Evolutionary conservation across 2,888 invertebrate species (phyloP).

Genomic region (Drosophila koepferae): DNA sequence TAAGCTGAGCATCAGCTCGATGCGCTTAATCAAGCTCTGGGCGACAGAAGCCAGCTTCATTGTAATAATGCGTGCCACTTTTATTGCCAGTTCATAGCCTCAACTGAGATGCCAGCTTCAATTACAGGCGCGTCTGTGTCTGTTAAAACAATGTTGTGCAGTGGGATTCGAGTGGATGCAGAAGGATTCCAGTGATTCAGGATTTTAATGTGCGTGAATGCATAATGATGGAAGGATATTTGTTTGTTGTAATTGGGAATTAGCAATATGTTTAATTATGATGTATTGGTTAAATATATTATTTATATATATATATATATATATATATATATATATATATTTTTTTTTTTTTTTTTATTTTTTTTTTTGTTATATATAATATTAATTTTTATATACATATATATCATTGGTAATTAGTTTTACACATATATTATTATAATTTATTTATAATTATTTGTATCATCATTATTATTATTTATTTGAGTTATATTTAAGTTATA

Average conservation of each 20-base stretch:
- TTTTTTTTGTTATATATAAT: background rate
- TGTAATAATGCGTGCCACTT: background rate
- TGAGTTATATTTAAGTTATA: no score
- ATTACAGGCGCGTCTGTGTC: background rate
- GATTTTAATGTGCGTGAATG: background rate
- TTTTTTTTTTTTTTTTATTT: background rate
- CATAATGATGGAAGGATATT: background rate
- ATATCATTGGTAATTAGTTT: no score
- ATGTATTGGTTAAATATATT: no score
- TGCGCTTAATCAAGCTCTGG: constrained; percentile 4
- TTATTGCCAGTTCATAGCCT: constrained; percentile 5
- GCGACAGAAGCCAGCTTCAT: background rate
- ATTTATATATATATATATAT: no score
- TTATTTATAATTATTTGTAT: background rate
- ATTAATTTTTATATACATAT: no score
- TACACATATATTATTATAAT: no score
- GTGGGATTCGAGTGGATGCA: no score
- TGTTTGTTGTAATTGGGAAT: no score
- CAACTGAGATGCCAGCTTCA: background rate
- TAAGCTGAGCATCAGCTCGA: constrained; percentile 5
- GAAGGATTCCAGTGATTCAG: background rate
- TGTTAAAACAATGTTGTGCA: background rate
- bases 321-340: no score
- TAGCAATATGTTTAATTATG: no score
- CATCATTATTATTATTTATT: no score